Evolutionary conservation across 2,797 vertebrate genomes (phyloP), one percentile per base, ranked within the genome.

Genomic region (Rhabdophis nuchalis): DNA sequence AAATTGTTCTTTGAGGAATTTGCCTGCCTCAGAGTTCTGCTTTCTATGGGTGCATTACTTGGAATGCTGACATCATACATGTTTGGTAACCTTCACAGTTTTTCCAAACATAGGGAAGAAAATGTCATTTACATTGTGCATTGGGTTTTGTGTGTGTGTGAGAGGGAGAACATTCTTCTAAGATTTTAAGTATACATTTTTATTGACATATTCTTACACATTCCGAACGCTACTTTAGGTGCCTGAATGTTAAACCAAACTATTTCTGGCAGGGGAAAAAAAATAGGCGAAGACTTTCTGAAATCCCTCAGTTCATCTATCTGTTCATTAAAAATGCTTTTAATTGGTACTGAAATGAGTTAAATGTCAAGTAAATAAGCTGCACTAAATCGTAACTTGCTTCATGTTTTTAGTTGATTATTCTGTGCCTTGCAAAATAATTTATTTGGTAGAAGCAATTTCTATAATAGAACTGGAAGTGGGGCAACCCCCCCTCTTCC

Each of bases 271-370:
- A 41, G 72, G 36, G 86, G 86, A 56, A 82, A 53, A 90, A 92
- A 52, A 53, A 16, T 14, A 93, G 85, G 68, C 89, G 12, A 88
- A 16, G 72, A 46, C 23, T 95, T 89, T 92, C 2, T 10, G 94
- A 95, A 95, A 94, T 93, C 91, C 57, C 12, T 25, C 58, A 53
- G 13, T 91, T 89, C 93, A 90, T 92, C 72, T 93, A 57, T 58
- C 53, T 88, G 23, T 95, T 93, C 91, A 89, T 90, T 93, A 93
- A 93, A 93, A 94, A 3, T 3, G 64, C 53, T 92, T 95, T 94
- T 60, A 92, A 87, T 90, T 92, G 93, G 72, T 91, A 86, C 5
- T 90, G 91, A 95, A 95, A 94, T 92, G 89, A 95, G 93, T 93
- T 90, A 92, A 86, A 91, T 93, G 92, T 93, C 91, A 95, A 88